These are phyloP conservation scores for Danionella cerebrum DNA, from an alignment of 2,113 vertebrate genomes.

Conservation along the genomic window DNA sequence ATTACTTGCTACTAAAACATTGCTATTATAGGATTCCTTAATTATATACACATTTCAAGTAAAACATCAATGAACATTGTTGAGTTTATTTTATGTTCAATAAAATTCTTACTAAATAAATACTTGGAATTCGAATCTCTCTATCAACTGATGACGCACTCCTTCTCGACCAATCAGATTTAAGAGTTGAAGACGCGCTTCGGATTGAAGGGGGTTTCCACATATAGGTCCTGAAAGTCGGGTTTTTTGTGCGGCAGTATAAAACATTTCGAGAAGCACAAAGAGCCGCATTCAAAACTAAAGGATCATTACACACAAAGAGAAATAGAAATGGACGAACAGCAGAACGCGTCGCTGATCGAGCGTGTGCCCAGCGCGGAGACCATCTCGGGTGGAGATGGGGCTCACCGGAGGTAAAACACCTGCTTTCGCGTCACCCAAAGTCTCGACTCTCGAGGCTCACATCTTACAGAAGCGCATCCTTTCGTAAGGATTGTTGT, in stretches of 20 bases:
- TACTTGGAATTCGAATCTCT: background rate
- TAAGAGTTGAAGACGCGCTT: background rate
- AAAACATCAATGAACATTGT: no score
- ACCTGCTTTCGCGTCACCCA: no score
- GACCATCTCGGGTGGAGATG: background rate
- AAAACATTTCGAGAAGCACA: background rate
- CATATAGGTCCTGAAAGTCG: background rate
- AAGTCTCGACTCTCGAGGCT: no score
- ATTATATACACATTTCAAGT: no score
- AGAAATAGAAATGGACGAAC: no score
- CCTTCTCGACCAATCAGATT: conserved; percentile 28
- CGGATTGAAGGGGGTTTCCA: conserved; percentile 23
- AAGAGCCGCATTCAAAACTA: background rate
- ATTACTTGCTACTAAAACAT: no score
- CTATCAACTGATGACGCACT: conserved; percentile 35
- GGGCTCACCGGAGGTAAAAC: no score
- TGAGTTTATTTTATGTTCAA: background rate
- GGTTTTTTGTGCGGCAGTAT: background rate
- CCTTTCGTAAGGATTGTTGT: no score
- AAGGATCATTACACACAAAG: background rate
- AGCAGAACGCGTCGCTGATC: conserved; percentile 8
- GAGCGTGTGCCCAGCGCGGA: conserved; percentile 25
- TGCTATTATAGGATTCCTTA: no score
- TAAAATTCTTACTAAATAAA: background rate
- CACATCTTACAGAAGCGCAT: no score